These are phyloP conservation scores for Syritta pipiens DNA, from an alignment of 2,888 invertebrate species.

Conservation along the genomic window DNA sequence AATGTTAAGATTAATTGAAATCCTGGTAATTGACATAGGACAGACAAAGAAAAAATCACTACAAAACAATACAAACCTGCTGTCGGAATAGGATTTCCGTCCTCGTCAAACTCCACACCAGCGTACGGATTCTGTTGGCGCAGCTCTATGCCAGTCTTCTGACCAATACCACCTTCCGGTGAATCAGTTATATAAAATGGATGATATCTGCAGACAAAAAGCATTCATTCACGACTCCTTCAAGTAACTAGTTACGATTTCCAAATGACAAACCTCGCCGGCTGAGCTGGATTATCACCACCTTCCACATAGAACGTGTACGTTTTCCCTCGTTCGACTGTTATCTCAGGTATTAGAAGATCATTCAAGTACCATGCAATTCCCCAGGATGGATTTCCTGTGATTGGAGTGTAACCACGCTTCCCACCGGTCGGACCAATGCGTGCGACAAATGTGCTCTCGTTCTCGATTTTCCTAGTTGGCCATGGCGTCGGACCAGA, in stretches of 20 bases:
- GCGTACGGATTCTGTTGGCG: conserved; percentile 88
- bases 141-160: conserved; percentile 86
- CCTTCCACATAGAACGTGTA: conserved; percentile 94
- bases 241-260: neutral
- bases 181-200: conserved; percentile 95
- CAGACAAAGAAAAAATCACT: too few species aligned
- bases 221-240: too few species aligned
- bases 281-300: conserved; percentile 88
- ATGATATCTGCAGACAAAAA: conserved; percentile 89
- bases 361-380: conserved; percentile 97
- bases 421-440: conserved; percentile 93
- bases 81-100: conserved; percentile 89
- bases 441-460: conserved; percentile 84
- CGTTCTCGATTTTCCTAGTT: conserved; percentile 83
- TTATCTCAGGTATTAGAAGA: conserved; percentile 91
- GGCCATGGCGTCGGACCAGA: conserved; percentile 85
- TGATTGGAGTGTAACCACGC: conserved; percentile 89
- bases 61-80: conserved; percentile 84
- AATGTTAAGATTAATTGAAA: too few species aligned
- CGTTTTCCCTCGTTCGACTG: conserved; percentile 91
- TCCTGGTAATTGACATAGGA: too few species aligned
- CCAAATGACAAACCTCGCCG: conserved; percentile 82
- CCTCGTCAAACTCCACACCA: conserved; percentile 87
- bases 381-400: conserved; percentile 91
- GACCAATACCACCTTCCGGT: conserved; percentile 91